A percentile compares a stretch with the other conserved stretches of the same genome.
These are phyloP conservation scores for Pseudochirops cupreus DNA, from an alignment of 2,797 vertebrate genomes.

Conservation along the genomic window DNA sequence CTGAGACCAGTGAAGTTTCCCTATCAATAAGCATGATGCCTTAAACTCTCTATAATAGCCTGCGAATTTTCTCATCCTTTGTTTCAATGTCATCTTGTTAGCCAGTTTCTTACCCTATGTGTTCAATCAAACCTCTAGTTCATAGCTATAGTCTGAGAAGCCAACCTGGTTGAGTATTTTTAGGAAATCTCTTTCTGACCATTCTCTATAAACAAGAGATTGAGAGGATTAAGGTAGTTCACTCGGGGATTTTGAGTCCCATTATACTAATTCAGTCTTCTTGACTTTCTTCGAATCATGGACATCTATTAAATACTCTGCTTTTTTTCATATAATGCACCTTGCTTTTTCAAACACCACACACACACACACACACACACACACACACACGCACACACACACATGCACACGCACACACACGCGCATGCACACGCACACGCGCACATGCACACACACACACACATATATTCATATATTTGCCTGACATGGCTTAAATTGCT, in stretches of 20 bases:
- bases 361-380: no score
- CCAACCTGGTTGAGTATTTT: not conserved
- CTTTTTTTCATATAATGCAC: not conserved
- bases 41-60: constrained; percentile 22
- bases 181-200: constrained; percentile 32
- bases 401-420: no score
- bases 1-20: constrained; percentile 53
- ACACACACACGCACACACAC: no score
- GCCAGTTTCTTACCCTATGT: not conserved
- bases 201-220: not conserved
- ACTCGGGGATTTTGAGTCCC: constrained; percentile 20
- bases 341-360: not conserved
- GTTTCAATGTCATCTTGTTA: constrained; percentile 27
- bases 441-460: no score
- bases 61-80: constrained; percentile 36
- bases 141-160: constrained; percentile 14
- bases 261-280: not conserved
- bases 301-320: constrained; percentile 47
- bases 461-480: not conserved
- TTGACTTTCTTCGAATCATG: constrained; percentile 55
- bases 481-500: not conserved
- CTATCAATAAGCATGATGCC: constrained; percentile 36
- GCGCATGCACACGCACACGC: no score
- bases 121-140: not conserved
- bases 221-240: constrained; percentile 23